These are phyloP conservation scores for Eugnorisma glareosa DNA, from an alignment of 2,888 invertebrate genomes.

Conservation along the genomic window DNA sequence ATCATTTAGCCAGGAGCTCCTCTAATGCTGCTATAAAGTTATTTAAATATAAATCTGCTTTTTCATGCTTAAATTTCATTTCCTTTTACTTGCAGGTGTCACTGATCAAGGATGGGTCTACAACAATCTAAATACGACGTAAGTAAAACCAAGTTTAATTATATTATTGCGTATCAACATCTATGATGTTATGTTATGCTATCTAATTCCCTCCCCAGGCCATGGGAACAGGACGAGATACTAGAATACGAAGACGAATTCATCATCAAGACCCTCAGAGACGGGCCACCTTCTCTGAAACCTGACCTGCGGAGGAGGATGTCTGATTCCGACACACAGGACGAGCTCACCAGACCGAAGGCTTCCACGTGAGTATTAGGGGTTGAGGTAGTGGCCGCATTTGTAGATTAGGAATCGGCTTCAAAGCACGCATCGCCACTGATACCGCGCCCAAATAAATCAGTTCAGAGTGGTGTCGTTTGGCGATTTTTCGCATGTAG, in stretches of 20 bases:
- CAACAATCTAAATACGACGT: slow-evolving; percentile 81
- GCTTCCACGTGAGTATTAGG: slow-evolving; percentile 78
- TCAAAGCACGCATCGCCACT: background rate
- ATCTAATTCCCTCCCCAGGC: slow-evolving; percentile 85
- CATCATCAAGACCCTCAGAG: slow-evolving; percentile 92
- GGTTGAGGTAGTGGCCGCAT: background rate
- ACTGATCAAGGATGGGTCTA: slow-evolving; percentile 85
- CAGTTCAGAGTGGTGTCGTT: background rate
- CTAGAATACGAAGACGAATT: slow-evolving; percentile 96
- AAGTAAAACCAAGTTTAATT: slow-evolving; percentile 3
- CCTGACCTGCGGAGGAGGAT: slow-evolving; percentile 59
- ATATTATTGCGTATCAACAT: too few species aligned
- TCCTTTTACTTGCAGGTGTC: slow-evolving; percentile 74
- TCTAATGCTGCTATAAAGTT: too few species aligned
- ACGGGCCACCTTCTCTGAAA: slow-evolving; percentile 74
- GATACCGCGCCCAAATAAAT: background rate
- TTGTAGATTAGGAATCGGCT: background rate
- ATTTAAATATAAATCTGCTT: background rate
- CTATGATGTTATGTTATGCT: too few species aligned
- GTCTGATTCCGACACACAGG: slow-evolving; percentile 83
- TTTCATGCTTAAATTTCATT: background rate
- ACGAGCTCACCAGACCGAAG: slow-evolving; percentile 79
- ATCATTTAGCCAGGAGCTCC: too few species aligned
- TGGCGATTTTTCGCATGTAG: background rate
- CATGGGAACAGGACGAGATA: slow-evolving; percentile 97